phyloP scores from a whole-genome alignment of 92 coral and sea anemone species.

The Palythoa grandiflora region DNA sequence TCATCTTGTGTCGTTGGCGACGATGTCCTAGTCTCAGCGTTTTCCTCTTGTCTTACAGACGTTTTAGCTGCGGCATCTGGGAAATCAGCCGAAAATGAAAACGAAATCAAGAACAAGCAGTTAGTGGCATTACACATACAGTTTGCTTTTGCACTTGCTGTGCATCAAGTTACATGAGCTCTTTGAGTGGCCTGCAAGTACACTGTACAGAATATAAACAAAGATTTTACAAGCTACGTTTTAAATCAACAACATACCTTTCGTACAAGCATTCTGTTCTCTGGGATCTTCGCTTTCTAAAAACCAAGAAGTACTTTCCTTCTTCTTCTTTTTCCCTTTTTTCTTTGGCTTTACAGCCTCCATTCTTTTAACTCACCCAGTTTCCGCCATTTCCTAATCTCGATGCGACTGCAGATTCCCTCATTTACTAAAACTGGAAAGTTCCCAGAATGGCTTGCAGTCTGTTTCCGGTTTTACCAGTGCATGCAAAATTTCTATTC shows the following conservation, averaged over 20 bases:
- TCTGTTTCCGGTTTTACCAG: slow-evolving; percentile 15
- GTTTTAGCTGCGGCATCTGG: background rate
- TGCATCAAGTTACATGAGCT: slow-evolving; percentile 34
- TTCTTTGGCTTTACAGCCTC: slow-evolving; percentile 93
- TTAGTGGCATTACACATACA: background rate
- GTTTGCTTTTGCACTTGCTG: background rate
- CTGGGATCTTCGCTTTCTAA: slow-evolving; percentile 28
- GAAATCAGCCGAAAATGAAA: background rate
- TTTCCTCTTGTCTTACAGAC: background rate
- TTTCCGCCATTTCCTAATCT: slow-evolving; percentile 34
- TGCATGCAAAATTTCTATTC: too few relatives aligned
- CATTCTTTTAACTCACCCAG: slow-evolving; percentile 59
- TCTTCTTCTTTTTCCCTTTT: slow-evolving; percentile 84
- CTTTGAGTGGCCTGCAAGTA: slow-evolving; percentile 10
- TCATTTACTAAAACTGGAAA: slow-evolving; percentile 18
- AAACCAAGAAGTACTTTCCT: slow-evolving; percentile 47
- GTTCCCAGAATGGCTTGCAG: slow-evolving; percentile 38
- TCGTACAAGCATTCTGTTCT: slow-evolving; percentile 10
- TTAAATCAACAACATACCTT: slow-evolving; percentile 4
- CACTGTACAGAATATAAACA: slow-evolving; percentile 15
- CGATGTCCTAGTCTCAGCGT: background rate
- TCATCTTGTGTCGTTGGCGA: background rate
- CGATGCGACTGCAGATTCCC: background rate
- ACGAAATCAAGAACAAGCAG: background rate
- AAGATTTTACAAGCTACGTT: background rate